A percentile compares a stretch with the other conserved stretches of the same genome.
phyloP scores from a whole-genome alignment of 2,113 vertebrate species.

The Serinus canaria region DNA sequence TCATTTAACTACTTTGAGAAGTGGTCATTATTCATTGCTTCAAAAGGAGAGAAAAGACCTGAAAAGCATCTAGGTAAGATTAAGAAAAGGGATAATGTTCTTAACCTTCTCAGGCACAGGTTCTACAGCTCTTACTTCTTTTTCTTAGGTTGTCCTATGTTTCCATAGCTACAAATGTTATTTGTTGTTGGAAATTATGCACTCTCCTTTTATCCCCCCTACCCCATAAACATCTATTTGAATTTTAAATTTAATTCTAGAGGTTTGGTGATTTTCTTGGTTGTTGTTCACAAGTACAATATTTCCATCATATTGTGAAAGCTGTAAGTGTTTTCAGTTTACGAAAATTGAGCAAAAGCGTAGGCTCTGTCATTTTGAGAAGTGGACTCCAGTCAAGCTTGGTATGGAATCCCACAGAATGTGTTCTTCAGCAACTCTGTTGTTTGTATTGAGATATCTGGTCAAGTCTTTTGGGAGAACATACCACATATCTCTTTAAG shows the following conservation, averaged over 20 bases:
- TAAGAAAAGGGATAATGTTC: not conserved
- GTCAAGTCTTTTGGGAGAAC: slow-evolving; percentile 39
- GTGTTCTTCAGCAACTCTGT: slow-evolving; percentile 24
- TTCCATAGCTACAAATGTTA: not conserved
- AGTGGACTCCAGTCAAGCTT: not conserved
- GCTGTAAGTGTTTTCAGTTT: not conserved
- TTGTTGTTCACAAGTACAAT: not conserved
- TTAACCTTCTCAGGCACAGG: not conserved
- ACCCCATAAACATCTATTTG: not conserved
- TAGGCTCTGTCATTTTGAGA: not conserved
- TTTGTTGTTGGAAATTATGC: not conserved
- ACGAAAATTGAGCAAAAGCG: not conserved
- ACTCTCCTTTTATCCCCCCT: not conserved
- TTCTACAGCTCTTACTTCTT: not conserved
- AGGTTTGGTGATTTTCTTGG: not conserved
- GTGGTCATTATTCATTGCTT: not conserved
- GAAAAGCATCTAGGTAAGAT: not conserved
- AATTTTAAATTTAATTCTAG: not conserved
- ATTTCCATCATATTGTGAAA: not conserved
- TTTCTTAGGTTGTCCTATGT: not conserved
- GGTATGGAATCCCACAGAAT: slow-evolving; percentile 7
- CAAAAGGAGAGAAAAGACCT: not conserved
- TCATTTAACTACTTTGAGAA: not conserved
- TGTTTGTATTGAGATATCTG: slow-evolving; percentile 35
- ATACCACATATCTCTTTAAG: slow-evolving; percentile 40